Conservation (phyloP, 1,140 invertebrate species). For the Ylistrum balloti region DNA sequence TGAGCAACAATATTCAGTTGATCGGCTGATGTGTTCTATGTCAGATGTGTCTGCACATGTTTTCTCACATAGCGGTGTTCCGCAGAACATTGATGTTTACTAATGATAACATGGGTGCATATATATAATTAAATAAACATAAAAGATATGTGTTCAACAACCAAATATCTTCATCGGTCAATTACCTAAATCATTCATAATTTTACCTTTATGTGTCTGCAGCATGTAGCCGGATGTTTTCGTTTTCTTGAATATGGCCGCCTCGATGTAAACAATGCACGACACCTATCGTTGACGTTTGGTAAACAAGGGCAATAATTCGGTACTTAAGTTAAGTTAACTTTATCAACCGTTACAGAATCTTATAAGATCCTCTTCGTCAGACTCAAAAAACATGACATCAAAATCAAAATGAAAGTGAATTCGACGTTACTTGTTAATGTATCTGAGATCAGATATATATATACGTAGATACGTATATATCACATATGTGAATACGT, state of each 20-base stretch:
- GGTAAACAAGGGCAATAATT: neutral
- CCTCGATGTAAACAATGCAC: slow-evolving; percentile 26
- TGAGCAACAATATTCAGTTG: too few species aligned
- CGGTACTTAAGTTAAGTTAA: too few species aligned
- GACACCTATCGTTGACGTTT: neutral
- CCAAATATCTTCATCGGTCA: neutral
- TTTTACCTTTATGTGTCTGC: neutral
- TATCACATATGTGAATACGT: too few species aligned
- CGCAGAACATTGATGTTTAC: neutral
- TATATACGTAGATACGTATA: too few species aligned
- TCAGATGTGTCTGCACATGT: slow-evolving; percentile 32
- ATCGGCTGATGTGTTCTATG: neutral
- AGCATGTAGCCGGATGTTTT: neutral
- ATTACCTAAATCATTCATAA: neutral
- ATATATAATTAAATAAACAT: neutral
- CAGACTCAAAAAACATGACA: too few species aligned
- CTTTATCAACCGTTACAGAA: too few species aligned
- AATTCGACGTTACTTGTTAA: too few species aligned
- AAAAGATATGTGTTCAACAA: neutral
- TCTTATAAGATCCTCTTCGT: too few species aligned
- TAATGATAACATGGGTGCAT: neutral
- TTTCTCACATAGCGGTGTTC: neutral
- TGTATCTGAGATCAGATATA: too few species aligned
- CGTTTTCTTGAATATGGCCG: slow-evolving; percentile 37
- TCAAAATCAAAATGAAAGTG: too few species aligned